phyloP scores from a whole-genome alignment of 2,113 vertebrate species.

The Aspidoscelis tigris region DNA sequence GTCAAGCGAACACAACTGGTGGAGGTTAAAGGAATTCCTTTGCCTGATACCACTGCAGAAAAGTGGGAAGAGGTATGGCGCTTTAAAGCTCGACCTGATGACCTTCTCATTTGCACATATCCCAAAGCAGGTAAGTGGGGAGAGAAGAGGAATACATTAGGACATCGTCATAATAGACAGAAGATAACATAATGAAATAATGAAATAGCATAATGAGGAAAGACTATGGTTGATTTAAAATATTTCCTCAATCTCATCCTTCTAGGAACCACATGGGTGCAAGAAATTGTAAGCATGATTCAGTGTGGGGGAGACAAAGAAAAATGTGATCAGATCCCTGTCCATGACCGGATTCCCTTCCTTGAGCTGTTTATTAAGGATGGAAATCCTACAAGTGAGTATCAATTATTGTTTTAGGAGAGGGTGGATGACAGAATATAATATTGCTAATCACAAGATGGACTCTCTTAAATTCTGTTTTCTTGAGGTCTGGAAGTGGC shows the following conservation, averaged over 20 bases:
- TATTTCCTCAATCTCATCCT: no score
- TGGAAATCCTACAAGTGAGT: conserved; percentile 43
- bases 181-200: no score
- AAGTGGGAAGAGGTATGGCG: not conserved
- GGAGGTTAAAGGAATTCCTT: not conserved
- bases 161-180: no score
- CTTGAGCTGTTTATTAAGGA: conserved; percentile 44
- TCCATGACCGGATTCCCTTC: conserved; percentile 64
- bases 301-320: conserved; percentile 52
- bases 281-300: conserved; percentile 69
- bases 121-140: not conserved
- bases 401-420: not conserved
- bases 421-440: not conserved
- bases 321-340: conserved; percentile 47
- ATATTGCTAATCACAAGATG: not conserved
- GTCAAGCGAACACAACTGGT: not conserved
- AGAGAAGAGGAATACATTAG: no score
- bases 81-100: not conserved
- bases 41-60: not conserved
- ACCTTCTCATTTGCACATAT: not conserved
- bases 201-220: no score
- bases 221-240: no score
- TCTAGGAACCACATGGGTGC: conserved; percentile 72
- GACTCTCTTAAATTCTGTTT: not conserved
- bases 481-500: conserved; percentile 51